Evolutionary conservation across 2,113 vertebrate genomes (phyloP).

Genomic region (Equus przewalskii): DNA sequence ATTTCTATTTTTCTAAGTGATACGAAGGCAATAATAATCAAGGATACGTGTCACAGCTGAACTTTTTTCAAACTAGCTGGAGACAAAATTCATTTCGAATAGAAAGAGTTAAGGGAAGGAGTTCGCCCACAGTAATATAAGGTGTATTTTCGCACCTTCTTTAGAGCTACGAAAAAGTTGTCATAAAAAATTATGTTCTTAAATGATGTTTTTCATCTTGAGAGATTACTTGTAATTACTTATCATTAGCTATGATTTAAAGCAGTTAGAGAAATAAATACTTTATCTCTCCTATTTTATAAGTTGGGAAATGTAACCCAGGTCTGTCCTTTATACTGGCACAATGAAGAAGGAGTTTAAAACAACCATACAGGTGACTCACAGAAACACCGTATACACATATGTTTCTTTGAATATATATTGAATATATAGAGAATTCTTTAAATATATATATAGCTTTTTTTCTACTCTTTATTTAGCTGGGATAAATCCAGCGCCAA

Average conservation of each 20-base stretch:
- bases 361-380: slow-evolving; percentile 7
- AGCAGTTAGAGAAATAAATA: slow-evolving; percentile 53
- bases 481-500: background rate
- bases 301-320: slow-evolving; percentile 38
- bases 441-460: background rate
- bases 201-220: slow-evolving; percentile 67
- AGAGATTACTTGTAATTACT: slow-evolving; percentile 76
- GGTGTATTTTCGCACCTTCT: background rate
- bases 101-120: background rate
- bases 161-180: slow-evolving; percentile 26
- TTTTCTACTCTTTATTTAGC: background rate
- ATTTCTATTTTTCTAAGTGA: background rate
- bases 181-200: slow-evolving; percentile 63
- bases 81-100: slow-evolving; percentile 1
- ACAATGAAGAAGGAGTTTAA: slow-evolving; percentile 25
- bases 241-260: slow-evolving; percentile 70
- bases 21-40: background rate
- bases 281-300: slow-evolving; percentile 52
- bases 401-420: background rate
- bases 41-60: background rate
- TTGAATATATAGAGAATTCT: background rate
- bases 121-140: background rate
- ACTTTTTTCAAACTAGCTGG: background rate
- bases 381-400: background rate
- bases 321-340: slow-evolving; percentile 44